phyloP scores from a whole-genome alignment of 2,888 invertebrate species.

The Melanostoma scalare region DNA sequence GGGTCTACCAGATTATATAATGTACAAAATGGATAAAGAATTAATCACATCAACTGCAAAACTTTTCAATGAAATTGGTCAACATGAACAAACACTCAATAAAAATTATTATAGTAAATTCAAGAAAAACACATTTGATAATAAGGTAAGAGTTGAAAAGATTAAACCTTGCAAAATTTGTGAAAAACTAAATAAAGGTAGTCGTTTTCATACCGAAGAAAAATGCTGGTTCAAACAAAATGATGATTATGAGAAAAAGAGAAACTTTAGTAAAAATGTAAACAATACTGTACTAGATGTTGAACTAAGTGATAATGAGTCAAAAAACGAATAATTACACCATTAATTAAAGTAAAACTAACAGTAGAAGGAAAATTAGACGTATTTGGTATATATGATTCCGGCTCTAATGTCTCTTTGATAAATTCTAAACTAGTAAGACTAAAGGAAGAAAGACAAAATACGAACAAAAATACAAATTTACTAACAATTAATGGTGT shows the following conservation, averaged over 20 bases:
- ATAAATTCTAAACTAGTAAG: conserved; percentile 23
- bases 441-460: neutral
- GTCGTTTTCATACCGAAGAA: neutral
- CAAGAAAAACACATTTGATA: conserved; percentile 74
- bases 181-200: too few relatives aligned
- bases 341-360: conserved; percentile 43
- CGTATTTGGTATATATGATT: conserved; percentile 20
- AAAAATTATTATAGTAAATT: conserved; percentile 1
- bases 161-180: too few relatives aligned
- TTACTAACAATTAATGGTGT: conserved; percentile 30
- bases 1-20: conserved; percentile 72
- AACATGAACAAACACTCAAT: conserved; percentile 63
- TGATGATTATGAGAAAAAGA: neutral
- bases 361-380: conserved; percentile 9
- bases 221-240: neutral
- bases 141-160: conserved; percentile 73
- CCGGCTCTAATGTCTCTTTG: conserved; percentile 32
- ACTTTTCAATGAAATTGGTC: conserved; percentile 18
- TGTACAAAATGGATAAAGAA: conserved; percentile 73
- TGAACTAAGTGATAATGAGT: too few relatives aligned
- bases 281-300: conserved; percentile 12
- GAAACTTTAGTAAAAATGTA: neutral
- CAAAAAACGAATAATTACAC: conserved; percentile 11
- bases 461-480: neutral
- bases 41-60: too few relatives aligned